Evolutionary conservation across 2,888 invertebrate genomes (phyloP), one percentile per base, ranked within the genome.

Genomic region (Andrena chrysosceles): DNA sequence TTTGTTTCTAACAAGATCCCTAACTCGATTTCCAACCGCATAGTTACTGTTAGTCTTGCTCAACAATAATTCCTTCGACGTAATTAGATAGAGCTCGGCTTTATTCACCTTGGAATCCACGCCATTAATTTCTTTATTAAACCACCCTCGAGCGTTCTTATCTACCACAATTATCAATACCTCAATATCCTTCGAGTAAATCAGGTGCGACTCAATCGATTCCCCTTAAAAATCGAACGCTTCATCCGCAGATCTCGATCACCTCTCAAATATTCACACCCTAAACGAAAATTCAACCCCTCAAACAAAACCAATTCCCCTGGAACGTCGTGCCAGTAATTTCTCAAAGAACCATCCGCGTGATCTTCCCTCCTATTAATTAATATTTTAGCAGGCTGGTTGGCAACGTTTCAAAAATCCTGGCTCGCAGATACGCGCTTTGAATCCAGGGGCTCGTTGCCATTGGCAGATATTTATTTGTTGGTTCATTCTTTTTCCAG

Each of bases 351-450:
- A 59, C 10, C 20, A 35, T 29, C 62, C 42, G 16, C 29, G 54
- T 42, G 16, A n/a, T n/a, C n/a, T n/a, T n/a, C n/a, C 1, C 59
- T 42, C 35, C 54, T 48, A 52, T 69, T 48, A 80, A 80, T 81
- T 74, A 81, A 81, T 80, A 70, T 62, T 74, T 80, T 33, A 69
- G 20, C 80, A n/a, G 26, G 33, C 54, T 60, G 64, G 54, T 74
- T 73, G 72, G 79, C 81, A 79, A 8, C 49, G 69, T 74, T 74
- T 73, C 56, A 81, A 80, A 81, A 81, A 70, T 70, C 10, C 20
- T 23, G 33, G 7, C n/a, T 42, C 66, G 16, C 49, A 23, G 23
- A 23, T 10, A 49, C 77, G 54, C 70, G 69, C 26, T 48, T 59
- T 23, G 56, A 71, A 81, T 76, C 59, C 71, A 1, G 10, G 2